phyloP scores from a whole-genome alignment of 1,140 invertebrate genomes.

The Sarcophaga bullata region DNA sequence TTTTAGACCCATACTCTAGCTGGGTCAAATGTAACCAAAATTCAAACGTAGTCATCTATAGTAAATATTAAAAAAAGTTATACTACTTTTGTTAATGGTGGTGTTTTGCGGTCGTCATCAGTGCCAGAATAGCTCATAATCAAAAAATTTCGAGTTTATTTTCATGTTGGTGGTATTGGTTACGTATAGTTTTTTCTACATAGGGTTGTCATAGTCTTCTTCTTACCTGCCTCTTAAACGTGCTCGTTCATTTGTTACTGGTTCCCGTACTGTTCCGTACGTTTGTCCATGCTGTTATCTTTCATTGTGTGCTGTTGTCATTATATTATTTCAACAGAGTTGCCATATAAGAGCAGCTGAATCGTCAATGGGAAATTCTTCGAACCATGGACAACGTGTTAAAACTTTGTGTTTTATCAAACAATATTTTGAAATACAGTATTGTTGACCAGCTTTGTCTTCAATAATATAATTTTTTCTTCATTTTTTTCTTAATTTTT shows the following conservation, averaged over 20 bases:
- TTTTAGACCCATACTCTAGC: neutral
- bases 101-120: neutral
- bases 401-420: too few species aligned
- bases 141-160: neutral
- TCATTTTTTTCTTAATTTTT: too few species aligned
- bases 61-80: neutral
- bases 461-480: too few species aligned
- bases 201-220: neutral
- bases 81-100: neutral
- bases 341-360: neutral
- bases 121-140: neutral
- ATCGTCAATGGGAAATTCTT: too few species aligned
- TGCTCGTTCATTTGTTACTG: neutral
- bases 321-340: neutral
- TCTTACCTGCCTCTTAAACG: slow-evolving; percentile 1
- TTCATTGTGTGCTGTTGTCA: neutral
- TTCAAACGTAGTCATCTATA: neutral
- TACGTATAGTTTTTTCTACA: neutral
- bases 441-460: too few species aligned
- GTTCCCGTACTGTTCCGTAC: slow-evolving; percentile 13
- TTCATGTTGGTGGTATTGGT: neutral
- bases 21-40: slow-evolving; percentile 4
- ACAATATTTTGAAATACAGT: too few species aligned
- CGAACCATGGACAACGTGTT: too few species aligned
- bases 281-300: neutral